Evolutionary conservation across 1,140 invertebrate species (phyloP).

Genomic region (Helicorthomorpha holstii): DNA sequence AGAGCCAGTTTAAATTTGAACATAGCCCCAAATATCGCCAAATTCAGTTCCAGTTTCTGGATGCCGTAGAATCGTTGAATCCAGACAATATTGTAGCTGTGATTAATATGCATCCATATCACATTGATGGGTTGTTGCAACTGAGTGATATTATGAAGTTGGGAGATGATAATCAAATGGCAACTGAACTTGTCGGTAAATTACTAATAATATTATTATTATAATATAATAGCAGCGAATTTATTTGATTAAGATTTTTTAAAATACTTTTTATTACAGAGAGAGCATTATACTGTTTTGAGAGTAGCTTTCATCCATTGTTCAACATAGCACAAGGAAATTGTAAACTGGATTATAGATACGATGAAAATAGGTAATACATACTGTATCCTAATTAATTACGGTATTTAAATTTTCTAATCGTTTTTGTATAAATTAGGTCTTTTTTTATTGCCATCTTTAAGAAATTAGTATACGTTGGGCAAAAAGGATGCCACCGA

Average conservation of each 20-base stretch:
- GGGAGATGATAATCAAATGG: constrained; percentile 59
- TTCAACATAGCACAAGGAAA: constrained; percentile 58
- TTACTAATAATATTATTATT: not conserved
- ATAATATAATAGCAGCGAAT: not conserved
- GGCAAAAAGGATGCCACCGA: constrained; percentile 43
- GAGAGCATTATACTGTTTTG: constrained; percentile 53
- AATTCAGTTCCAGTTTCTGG: constrained; percentile 51
- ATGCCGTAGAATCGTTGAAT: constrained; percentile 60
- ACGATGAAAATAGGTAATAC: constrained; percentile 56
- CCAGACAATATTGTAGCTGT: constrained; percentile 61
- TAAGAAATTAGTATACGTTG: constrained; percentile 63
- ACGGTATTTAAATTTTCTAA: not conserved
- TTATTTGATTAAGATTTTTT: not conserved
- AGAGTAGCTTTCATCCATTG: constrained; percentile 58
- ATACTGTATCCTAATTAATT: not conserved
- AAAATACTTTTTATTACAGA: constrained; percentile 27
- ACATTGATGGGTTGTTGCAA: constrained; percentile 70
- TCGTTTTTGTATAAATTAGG: not conserved
- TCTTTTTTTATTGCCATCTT: constrained; percentile 62
- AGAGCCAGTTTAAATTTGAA: constrained; percentile 57
- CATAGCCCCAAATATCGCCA: constrained; percentile 59
- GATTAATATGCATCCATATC: constrained; percentile 56
- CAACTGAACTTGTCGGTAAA: constrained; percentile 48
- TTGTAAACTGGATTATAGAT: constrained; percentile 59
- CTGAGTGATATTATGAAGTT: constrained; percentile 62